phyloP scores from a whole-genome alignment of 2,113 vertebrate genomes.

The Numenius arquata region DNA sequence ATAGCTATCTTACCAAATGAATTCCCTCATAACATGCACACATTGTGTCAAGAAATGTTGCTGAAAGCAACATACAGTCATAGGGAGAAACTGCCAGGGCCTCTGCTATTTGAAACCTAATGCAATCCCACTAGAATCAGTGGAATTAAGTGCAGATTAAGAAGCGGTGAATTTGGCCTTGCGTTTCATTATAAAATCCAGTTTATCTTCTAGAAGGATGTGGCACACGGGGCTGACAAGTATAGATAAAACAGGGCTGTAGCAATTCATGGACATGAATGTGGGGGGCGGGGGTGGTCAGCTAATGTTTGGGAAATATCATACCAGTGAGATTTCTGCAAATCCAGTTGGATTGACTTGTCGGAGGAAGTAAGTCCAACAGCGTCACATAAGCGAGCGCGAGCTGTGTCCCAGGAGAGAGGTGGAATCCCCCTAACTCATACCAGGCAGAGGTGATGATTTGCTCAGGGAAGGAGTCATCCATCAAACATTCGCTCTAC shows the following conservation, averaged over 20 bases:
- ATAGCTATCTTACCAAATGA: conserved; percentile 7
- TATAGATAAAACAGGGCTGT: neutral
- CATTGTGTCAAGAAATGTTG: neutral
- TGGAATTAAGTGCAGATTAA: conserved; percentile 14
- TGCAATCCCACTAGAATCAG: neutral
- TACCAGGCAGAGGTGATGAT: conserved; percentile 38
- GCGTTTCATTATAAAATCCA: neutral
- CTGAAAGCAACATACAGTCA: neutral
- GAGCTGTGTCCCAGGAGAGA: neutral
- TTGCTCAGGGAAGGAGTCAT: conserved; percentile 33
- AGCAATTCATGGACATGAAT: neutral
- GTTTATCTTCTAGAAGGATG: conserved; percentile 19
- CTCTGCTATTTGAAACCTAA: conserved; percentile 16
- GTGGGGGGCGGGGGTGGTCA: neutral
- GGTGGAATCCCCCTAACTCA: conserved; percentile 46
- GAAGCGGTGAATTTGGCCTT: neutral
- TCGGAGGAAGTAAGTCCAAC: neutral
- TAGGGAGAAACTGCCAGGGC: neutral
- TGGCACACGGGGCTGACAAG: neutral
- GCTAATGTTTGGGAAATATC: conserved; percentile 35
- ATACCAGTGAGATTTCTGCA: conserved; percentile 32
- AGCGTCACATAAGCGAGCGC: neutral
- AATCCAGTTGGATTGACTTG: conserved; percentile 26
- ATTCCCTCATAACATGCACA: neutral
- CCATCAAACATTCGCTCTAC: neutral